phyloP scores from a whole-genome alignment of 2,797 vertebrate genomes.

The Florisuga fusca region DNA sequence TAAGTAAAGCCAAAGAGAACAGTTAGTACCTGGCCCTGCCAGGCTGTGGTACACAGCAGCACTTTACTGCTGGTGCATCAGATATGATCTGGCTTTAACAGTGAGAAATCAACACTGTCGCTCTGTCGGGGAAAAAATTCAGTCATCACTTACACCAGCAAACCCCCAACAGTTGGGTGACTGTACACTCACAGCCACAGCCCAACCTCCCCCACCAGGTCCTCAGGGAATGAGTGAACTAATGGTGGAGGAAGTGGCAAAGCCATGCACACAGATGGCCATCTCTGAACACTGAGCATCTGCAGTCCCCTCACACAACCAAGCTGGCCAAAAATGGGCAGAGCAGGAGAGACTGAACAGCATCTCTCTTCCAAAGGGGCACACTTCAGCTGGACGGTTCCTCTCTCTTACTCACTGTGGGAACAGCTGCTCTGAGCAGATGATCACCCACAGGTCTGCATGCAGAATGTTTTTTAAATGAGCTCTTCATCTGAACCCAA shows the following conservation, averaged over 20 bases:
- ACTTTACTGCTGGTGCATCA: constrained; percentile 44
- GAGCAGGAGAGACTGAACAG: background rate
- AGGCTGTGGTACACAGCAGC: background rate
- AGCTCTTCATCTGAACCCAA: background rate
- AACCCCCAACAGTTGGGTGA: background rate
- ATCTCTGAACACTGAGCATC: background rate
- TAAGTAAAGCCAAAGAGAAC: fast-evolving
- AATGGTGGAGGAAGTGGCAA: background rate
- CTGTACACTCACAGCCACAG: background rate
- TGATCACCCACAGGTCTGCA: background rate
- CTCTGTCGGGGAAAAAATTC: constrained; percentile 82
- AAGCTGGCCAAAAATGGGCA: background rate
- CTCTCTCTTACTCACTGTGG: background rate
- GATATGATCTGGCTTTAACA: constrained; percentile 64
- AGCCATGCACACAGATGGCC: fast-evolving
- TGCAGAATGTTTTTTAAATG: background rate
- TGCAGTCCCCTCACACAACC: too few relatives aligned
- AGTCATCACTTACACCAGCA: constrained; percentile 61
- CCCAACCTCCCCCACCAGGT: background rate
- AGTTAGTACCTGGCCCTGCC: background rate
- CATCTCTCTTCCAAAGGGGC: background rate
- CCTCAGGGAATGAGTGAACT: background rate
- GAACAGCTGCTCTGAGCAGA: background rate
- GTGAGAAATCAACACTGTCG: constrained; percentile 74
- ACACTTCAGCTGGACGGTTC: background rate